Conservation (phyloP, 2,113 vertebrate species). For the Trogon surrucura region DNA sequence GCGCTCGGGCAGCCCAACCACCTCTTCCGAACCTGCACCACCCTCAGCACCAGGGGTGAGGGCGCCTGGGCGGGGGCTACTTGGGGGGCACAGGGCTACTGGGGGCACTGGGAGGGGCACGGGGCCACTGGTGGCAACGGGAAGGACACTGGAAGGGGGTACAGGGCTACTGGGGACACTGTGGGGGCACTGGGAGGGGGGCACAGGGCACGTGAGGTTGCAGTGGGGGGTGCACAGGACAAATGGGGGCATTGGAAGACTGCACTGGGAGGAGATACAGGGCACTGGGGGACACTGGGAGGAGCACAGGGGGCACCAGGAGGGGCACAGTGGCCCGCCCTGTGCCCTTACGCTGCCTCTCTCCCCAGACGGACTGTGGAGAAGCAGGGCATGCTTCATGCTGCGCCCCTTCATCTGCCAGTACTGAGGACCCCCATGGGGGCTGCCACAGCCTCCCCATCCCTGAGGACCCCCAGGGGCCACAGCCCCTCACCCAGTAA, state of each 20-base stretch:
- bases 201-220: not conserved
- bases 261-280: not conserved
- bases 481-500: not conserved
- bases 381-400: not conserved
- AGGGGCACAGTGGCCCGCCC: no score
- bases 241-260: not conserved
- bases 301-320: no score
- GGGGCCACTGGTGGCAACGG: not conserved
- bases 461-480: rapidly evolving
- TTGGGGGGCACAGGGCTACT: not conserved
- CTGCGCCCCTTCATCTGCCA: not conserved
- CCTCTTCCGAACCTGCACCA: not conserved
- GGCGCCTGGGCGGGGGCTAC: not conserved
- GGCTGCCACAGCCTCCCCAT: rapidly evolving
- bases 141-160: not conserved
- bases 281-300: not conserved
- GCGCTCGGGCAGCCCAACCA: rapidly evolving
- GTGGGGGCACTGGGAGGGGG: no score
- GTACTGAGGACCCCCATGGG: not conserved
- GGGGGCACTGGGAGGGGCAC: not conserved
- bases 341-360: not conserved
- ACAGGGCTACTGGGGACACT: not conserved
- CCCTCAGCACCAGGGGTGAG: not conserved
- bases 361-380: not conserved
- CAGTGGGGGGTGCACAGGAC: no score